These are phyloP conservation scores for Homarus gammarus DNA, from an alignment of 2,888 invertebrate species.

Conservation along the genomic window DNA sequence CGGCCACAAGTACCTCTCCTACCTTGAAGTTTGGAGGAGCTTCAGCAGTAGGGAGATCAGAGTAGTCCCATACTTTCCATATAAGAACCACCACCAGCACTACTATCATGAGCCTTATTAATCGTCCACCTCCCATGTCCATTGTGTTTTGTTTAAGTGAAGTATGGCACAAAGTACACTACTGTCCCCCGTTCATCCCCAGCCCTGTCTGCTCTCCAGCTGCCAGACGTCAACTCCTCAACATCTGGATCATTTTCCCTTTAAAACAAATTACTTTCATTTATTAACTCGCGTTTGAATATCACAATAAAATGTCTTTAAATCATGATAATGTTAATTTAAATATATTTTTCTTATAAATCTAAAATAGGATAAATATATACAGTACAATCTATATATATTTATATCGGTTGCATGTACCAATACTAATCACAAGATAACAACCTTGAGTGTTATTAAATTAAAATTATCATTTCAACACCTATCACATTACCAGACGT, in stretches of 20 bases:
- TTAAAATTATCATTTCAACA: no score
- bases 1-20: not conserved
- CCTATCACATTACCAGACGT: no score
- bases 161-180: not conserved
- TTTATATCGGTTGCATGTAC: no score
- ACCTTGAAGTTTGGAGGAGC: not conserved
- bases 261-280: not conserved
- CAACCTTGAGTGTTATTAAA: no score
- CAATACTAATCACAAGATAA: no score
- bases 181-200: not conserved
- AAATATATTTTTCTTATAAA: not conserved
- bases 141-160: not conserved
- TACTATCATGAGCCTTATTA: conserved; percentile 45
- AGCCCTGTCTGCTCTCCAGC: not conserved
- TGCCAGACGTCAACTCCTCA: not conserved
- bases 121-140: conserved; percentile 49
- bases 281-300: not conserved
- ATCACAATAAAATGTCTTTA: not conserved
- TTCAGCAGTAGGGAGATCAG: conserved; percentile 1
- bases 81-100: conserved; percentile 44
- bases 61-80: conserved; percentile 59
- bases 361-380: no score
- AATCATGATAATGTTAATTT: not conserved
- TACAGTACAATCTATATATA: no score
- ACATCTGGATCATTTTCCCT: not conserved